These are phyloP conservation scores for Capitulum mitella DNA, from an alignment of 2,888 invertebrate genomes.

Conservation along the genomic window DNA sequence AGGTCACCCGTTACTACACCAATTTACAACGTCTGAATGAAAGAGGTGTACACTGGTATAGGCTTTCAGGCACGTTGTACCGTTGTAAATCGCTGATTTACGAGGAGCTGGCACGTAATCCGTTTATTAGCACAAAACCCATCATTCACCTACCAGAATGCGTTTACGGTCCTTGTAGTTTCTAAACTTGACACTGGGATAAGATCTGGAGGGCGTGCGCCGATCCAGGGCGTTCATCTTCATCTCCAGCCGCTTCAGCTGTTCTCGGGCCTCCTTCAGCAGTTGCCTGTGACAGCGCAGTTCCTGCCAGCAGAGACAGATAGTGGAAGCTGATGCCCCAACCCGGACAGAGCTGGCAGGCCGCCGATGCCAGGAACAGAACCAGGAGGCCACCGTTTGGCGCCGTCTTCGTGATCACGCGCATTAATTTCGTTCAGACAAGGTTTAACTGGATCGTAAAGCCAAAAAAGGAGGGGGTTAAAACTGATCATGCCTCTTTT, in stretches of 20 bases:
- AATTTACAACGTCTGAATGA: neutral
- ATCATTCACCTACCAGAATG: constrained; percentile 47
- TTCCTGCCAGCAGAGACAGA: neutral
- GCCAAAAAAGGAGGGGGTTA: too few relatives aligned
- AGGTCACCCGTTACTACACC: neutral
- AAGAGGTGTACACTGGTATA: neutral
- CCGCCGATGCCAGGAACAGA: too few relatives aligned
- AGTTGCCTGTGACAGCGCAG: neutral
- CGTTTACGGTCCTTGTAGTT: constrained; percentile 87
- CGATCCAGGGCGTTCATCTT: constrained; percentile 39
- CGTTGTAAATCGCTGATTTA: neutral
- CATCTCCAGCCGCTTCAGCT: constrained; percentile 33
- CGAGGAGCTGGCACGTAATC: neutral
- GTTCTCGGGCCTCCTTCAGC: too few relatives aligned
- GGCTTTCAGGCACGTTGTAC: too few relatives aligned
- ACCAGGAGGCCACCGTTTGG: too few relatives aligned
- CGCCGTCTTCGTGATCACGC: too few relatives aligned
- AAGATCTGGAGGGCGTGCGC: constrained; percentile 58
- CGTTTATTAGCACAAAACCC: neutral
- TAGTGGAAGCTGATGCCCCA: too few relatives aligned
- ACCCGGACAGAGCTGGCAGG: too few relatives aligned
- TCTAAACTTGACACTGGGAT: constrained; percentile 82
- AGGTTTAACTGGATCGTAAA: too few relatives aligned
- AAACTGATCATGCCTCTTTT: too few relatives aligned
- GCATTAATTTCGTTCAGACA: too few relatives aligned